A percentile compares a stretch with the other conserved stretches of the same genome.
phyloP scores from a whole-genome alignment of 2,888 invertebrate species.

The Pantelozetes paolii region DNA sequence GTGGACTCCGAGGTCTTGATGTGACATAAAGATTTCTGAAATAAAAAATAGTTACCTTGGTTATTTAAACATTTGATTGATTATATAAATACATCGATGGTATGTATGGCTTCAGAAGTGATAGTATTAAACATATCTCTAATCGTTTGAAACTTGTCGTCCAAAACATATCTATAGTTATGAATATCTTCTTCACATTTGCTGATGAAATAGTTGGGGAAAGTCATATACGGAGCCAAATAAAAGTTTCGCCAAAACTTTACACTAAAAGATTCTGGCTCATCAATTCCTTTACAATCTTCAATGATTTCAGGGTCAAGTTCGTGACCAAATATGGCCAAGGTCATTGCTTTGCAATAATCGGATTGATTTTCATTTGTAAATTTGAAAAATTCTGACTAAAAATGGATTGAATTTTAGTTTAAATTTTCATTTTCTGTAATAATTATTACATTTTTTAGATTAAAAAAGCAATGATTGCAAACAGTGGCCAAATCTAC shows the following conservation, averaged over 20 bases:
- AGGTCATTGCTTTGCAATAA: neutral
- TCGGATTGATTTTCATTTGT: neutral
- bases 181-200: neutral
- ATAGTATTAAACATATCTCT: neutral
- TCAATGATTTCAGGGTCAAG: neutral
- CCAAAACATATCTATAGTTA: neutral
- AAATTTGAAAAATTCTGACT: neutral
- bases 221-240: neutral
- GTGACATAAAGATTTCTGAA: neutral
- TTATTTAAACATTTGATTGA: neutral
- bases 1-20: neutral
- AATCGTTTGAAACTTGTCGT: neutral
- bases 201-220: neutral
- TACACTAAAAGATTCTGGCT: neutral
- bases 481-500: neutral
- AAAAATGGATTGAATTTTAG: neutral
- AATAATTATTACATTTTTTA: slow-evolving; percentile 5
- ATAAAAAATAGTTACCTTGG: neutral
- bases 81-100: neutral
- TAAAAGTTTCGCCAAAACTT: neutral
- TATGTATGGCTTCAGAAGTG: neutral
- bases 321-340: slow-evolving; percentile 5
- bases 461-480: neutral
- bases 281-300: neutral
- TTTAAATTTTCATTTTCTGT: neutral